phyloP scores from a whole-genome alignment of 2,797 vertebrate genomes.

The Lepidocolaptes lacrymiger region DNA sequence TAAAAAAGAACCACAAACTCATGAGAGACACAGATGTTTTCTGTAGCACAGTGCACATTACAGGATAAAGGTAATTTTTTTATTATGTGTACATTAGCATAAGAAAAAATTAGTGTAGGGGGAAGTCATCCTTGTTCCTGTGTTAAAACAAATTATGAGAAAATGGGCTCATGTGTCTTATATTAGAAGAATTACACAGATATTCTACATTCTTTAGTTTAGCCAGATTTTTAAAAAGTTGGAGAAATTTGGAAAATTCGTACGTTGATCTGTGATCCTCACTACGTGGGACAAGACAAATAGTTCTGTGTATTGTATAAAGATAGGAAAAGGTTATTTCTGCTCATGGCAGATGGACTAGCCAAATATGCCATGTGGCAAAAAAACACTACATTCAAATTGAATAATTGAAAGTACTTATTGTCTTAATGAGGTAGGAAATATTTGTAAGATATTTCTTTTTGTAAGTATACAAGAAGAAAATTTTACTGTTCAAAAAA shows the following conservation, averaged over 20 bases:
- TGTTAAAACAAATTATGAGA: neutral
- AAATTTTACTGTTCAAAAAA: neutral
- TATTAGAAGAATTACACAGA: neutral
- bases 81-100: neutral
- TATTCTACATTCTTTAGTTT: neutral
- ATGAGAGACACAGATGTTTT: neutral
- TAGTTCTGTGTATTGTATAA: neutral
- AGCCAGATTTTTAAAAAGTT: neutral
- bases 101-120: neutral
- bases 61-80: neutral
- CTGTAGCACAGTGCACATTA: rapidly evolving
- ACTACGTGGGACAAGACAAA: neutral
- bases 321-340: neutral
- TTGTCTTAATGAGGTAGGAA: neutral
- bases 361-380: neutral
- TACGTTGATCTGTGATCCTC: neutral
- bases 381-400: neutral
- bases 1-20: neutral
- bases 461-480: neutral
- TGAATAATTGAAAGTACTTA: neutral
- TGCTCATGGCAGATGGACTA: neutral
- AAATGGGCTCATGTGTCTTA: neutral
- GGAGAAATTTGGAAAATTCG: neutral
- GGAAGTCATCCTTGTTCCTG: neutral
- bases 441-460: neutral